Conservation (phyloP, 2,113 vertebrate species). For the Thinocorus orbignyianus region DNA sequence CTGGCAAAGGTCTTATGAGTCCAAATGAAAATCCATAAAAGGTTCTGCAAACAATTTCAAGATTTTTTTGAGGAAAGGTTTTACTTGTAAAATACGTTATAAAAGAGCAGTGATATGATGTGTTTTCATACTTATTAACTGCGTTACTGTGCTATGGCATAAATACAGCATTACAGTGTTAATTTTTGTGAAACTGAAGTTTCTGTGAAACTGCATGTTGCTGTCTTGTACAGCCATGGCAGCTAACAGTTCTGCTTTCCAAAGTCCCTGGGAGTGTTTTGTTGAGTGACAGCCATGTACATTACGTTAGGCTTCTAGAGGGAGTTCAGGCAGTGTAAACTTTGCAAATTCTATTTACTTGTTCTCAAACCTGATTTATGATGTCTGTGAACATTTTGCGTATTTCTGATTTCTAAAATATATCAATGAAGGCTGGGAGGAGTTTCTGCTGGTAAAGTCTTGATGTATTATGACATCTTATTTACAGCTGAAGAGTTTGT, state of each 20-base stretch:
- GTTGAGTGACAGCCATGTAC: background rate
- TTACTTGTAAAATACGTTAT: background rate
- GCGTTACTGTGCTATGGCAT: background rate
- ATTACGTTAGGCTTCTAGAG: background rate
- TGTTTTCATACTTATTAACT: background rate
- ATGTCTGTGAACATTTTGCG: background rate
- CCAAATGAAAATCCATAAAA: background rate
- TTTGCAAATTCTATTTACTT: background rate
- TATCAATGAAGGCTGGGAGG: background rate
- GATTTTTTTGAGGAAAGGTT: background rate
- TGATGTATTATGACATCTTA: background rate
- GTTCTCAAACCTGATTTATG: background rate
- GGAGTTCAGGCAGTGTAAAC: background rate
- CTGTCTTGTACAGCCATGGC: background rate
- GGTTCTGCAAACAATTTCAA: background rate
- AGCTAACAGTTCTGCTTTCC: background rate
- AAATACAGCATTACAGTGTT: background rate
- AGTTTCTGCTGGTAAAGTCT: background rate
- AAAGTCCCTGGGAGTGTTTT: background rate
- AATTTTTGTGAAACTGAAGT: background rate
- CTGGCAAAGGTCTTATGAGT: background rate
- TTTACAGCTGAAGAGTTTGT: background rate
- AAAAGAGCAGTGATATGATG: background rate
- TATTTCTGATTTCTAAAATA: background rate
- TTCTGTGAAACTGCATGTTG: background rate